Conservation (phyloP, 1,140 invertebrate species). For the Megalopta genalis region DNA sequence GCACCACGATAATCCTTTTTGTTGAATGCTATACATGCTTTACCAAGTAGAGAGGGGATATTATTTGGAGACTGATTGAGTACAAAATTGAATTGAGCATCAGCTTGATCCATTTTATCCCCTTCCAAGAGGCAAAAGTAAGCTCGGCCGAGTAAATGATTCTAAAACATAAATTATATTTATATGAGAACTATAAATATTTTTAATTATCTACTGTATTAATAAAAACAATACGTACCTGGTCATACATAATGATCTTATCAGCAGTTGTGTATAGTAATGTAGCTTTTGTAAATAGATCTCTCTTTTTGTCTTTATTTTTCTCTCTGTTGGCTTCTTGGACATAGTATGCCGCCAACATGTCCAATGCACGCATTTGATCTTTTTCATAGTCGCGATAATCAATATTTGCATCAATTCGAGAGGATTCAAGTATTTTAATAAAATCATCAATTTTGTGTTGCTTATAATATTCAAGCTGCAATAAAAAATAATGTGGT, state of each 20-base stretch:
- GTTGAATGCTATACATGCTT: slow-evolving; percentile 98
- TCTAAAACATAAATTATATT: slow-evolving; percentile 81
- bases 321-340: slow-evolving; percentile 97
- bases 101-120: slow-evolving; percentile 99
- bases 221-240: slow-evolving; percentile 82
- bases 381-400: slow-evolving; percentile 97
- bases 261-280: slow-evolving; percentile 98
- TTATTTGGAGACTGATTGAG: slow-evolving; percentile 97
- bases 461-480: slow-evolving; percentile 98
- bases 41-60: slow-evolving; percentile 97
- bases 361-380: slow-evolving; percentile 97
- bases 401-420: slow-evolving; percentile 91
- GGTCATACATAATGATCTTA: slow-evolving; percentile 99
- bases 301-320: slow-evolving; percentile 96
- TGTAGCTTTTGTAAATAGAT: slow-evolving; percentile 98
- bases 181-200: background rate
- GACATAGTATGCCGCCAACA: slow-evolving; percentile 98
- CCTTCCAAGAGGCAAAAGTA: slow-evolving; percentile 99
- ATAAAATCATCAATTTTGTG: slow-evolving; percentile 95
- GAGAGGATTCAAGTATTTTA: slow-evolving; percentile 93
- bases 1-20: slow-evolving; percentile 96
- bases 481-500: slow-evolving; percentile 60
- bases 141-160: slow-evolving; percentile 97
- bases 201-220: background rate
- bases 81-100: slow-evolving; percentile 99